Evolutionary conservation across 2,797 vertebrate species (phyloP), one percentile per base, ranked within the genome.

Genomic region (Apodemus agrarius): DNA sequence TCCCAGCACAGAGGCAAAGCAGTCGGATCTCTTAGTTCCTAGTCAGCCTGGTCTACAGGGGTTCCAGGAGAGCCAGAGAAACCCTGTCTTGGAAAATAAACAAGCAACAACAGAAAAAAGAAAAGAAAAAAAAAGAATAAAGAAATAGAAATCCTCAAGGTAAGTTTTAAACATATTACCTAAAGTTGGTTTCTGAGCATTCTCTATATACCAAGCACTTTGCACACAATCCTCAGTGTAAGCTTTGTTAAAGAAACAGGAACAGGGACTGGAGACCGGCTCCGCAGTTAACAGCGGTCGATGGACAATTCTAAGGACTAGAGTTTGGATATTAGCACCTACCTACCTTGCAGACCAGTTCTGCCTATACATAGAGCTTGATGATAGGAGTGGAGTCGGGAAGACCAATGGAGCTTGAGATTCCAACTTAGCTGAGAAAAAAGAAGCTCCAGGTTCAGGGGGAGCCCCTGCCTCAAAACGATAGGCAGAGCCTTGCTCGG

Each of bases 111-210:
- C 65, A 69, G 31, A 69, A n/a, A 69, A 69, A 69, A 17, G 16
- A 17, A 67, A 34, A 34, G 65, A 67, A 40, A 67, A 37, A n/a
- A 13, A 69, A 69, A 69, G 7, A 7, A n/a, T 8, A 69, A n/a
- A 72, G n/a, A 72, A 8, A 40, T 3, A 89, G 40, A 92, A 31
- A 85, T 21, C 57, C 54, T 92, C 29, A 91, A 96, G 49, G n/a
- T 89, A 82, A 76, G 49, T 92, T 96, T 63, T 75, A 92, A 92
- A 87, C 52, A 74, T 31, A 92, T 17, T 69, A 52, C 49, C 13
- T 54, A 57, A 92, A 96, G 21, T 80, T 86, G 67, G 65, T 89
- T 67, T 92, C 69, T 92, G n/a, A 93, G 31, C 21, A 86, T 89
- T 96, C 92, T 61, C 6, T 43, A 49, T 49, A 54, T 43, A 65